These are phyloP conservation scores for Archivesica marissinica DNA, from an alignment of 1,140 invertebrate genomes.

Conservation along the genomic window DNA sequence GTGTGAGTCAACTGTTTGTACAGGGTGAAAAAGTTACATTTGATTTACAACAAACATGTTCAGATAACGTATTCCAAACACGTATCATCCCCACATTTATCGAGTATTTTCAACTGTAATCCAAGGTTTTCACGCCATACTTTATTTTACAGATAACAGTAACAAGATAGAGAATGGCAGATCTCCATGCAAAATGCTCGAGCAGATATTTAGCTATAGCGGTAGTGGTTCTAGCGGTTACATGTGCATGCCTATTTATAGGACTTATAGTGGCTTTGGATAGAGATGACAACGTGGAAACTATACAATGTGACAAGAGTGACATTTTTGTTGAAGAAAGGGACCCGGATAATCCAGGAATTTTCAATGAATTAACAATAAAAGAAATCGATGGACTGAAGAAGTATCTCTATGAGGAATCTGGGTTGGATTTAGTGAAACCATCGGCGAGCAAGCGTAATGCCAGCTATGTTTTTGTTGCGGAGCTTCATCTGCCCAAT, in stretches of 20 bases:
- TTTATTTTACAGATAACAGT: too few species aligned
- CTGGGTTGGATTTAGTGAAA: conserved; percentile 49
- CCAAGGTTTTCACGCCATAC: too few species aligned
- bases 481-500: conserved; percentile 63
- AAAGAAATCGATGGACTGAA: conserved; percentile 48
- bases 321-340: not conserved
- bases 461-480: conserved; percentile 57
- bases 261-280: not conserved
- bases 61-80: too few species aligned
- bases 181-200: too few species aligned
- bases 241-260: conserved; percentile 4
- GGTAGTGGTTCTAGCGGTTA: not conserved
- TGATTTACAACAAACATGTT: too few species aligned
- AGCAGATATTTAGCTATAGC: not conserved
- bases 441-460: conserved; percentile 6
- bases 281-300: not conserved
- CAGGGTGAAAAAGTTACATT: too few species aligned
- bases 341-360: conserved; percentile 29
- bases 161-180: too few species aligned
- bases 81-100: too few species aligned
- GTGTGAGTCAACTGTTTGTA: too few species aligned
- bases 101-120: too few species aligned
- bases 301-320: not conserved
- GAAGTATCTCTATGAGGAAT: conserved; percentile 45
- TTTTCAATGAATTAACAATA: conserved; percentile 60